Evolutionary conservation across 2,797 vertebrate genomes (phyloP).

Genomic region (Pseudotriccus pelzelni): DNA sequence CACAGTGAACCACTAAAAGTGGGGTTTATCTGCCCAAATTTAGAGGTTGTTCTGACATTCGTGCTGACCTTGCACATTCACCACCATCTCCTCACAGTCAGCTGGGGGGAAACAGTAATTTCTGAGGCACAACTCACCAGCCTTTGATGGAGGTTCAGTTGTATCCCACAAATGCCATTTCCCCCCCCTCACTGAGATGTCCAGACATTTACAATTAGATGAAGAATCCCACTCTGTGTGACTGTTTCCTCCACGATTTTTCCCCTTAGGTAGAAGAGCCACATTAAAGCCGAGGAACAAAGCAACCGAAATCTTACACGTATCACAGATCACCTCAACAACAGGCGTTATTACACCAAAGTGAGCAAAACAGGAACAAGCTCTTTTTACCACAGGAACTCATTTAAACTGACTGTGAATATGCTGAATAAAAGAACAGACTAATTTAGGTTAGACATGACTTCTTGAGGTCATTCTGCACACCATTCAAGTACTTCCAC

Average conservation of each 20-base stretch:
- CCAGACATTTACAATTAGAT: not conserved
- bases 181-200: not conserved
- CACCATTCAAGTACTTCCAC: not conserved
- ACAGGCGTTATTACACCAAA: not conserved
- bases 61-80: not conserved
- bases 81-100: not conserved
- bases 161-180: not conserved
- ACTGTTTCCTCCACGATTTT: not conserved
- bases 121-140: not conserved
- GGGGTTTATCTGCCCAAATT: not conserved
- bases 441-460: not conserved
- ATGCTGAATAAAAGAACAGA: not conserved
- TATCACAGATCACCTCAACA: not conserved
- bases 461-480: not conserved
- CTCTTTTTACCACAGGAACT: not conserved
- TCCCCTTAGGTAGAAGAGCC: not conserved
- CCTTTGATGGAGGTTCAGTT: not conserved
- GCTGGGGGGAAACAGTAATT: not conserved
- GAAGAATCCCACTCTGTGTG: not conserved
- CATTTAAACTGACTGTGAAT: not conserved
- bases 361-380: not conserved
- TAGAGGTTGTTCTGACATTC: not conserved
- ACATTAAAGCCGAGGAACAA: not conserved
- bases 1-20: not conserved
- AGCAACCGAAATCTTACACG: not conserved